phyloP scores from a whole-genome alignment of 1,140 invertebrate genomes.

The Dendrolimus punctatus region DNA sequence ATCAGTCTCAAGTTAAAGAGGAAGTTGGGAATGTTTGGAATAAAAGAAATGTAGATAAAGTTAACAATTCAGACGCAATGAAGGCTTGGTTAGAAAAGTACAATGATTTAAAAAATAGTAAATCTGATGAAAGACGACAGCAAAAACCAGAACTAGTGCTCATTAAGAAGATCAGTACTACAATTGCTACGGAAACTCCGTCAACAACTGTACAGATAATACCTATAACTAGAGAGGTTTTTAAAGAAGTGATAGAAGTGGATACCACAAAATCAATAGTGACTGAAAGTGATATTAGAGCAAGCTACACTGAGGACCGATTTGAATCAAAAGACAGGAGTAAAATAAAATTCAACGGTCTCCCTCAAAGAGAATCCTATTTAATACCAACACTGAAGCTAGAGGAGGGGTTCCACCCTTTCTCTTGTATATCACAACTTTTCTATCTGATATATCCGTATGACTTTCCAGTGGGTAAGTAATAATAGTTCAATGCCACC shows the following conservation, averaged over 20 bases:
- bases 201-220: slow-evolving; percentile 30
- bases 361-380: slow-evolving; percentile 59
- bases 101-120: slow-evolving; percentile 34
- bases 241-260: slow-evolving; percentile 24
- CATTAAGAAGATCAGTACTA: slow-evolving; percentile 14
- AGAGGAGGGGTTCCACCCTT: slow-evolving; percentile 56
- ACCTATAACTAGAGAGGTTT: slow-evolving; percentile 51
- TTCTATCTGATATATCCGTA: slow-evolving; percentile 60
- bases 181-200: slow-evolving; percentile 1
- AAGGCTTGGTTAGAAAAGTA: slow-evolving; percentile 47
- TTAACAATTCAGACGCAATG: slow-evolving; percentile 27
- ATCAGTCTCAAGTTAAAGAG: slow-evolving; percentile 15
- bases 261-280: slow-evolving; percentile 35
- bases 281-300: slow-evolving; percentile 46
- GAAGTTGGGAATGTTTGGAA: slow-evolving; percentile 28
- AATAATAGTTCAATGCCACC: not conserved
- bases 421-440: slow-evolving; percentile 57
- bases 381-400: slow-evolving; percentile 59
- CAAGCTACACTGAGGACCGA: slow-evolving; percentile 44
- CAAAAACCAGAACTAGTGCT: slow-evolving; percentile 22
- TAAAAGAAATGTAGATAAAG: slow-evolving; percentile 35
- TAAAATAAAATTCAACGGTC: slow-evolving; percentile 60
- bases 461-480: slow-evolving; percentile 62
- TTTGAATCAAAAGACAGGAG: slow-evolving; percentile 44
- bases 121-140: slow-evolving; percentile 23